phyloP scores from a whole-genome alignment of 2,888 invertebrate species.

The Melangyna quadrimaculata region DNA sequence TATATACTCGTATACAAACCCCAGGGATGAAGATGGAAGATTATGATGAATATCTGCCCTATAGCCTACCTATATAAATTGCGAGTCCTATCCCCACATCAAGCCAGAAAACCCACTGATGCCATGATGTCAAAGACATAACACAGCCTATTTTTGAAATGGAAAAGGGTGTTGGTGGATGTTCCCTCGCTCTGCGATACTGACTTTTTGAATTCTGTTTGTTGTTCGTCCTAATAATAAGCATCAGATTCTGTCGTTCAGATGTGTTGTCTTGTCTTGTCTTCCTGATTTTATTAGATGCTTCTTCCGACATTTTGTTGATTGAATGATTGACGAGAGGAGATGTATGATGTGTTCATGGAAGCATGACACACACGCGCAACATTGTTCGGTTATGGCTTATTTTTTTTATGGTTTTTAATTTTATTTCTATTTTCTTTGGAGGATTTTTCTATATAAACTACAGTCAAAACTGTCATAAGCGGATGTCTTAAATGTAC shows the following conservation, averaged over 20 bases:
- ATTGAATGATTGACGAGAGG: slow-evolving; percentile 65
- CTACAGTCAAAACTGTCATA: not conserved
- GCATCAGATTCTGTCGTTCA: slow-evolving; percentile 44
- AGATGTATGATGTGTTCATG: slow-evolving; percentile 3
- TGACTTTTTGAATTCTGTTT: slow-evolving; percentile 57
- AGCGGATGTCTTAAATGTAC: no score
- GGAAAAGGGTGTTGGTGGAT: slow-evolving; percentile 1
- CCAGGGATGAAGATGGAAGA: slow-evolving; percentile 32
- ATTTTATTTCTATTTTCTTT: not conserved
- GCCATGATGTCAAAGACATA: not conserved
- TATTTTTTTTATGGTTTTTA: slow-evolving; percentile 1
- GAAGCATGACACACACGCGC: slow-evolving; percentile 33
- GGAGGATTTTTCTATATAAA: not conserved
- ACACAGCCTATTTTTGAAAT: slow-evolving; percentile 9
- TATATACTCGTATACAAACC: not conserved
- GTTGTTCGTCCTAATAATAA: slow-evolving; percentile 54
- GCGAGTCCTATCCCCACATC: not conserved
- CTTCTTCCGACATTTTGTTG: slow-evolving; percentile 67
- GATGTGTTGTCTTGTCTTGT: no score
- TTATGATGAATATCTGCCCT: not conserved
- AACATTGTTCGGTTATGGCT: slow-evolving; percentile 27
- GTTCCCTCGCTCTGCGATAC: slow-evolving; percentile 12
- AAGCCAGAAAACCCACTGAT: not conserved
- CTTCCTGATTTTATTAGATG: slow-evolving; percentile 66
- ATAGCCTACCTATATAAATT: not conserved